Base-by-base conservation (phyloP, 2,113 vertebrate genomes). In the Tetraodon nigroviridis region DNA sequence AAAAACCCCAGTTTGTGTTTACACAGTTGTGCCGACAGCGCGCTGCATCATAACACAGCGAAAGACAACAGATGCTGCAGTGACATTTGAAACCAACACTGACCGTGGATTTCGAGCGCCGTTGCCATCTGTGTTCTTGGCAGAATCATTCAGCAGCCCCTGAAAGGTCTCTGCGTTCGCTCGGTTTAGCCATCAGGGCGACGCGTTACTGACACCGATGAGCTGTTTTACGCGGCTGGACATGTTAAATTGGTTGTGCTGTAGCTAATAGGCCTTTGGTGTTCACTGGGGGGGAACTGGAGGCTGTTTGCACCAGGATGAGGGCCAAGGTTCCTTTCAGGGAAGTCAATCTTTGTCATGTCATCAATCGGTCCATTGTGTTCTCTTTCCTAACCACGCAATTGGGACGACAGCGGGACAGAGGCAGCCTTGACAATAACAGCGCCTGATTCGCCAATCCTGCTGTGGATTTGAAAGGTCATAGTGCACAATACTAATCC, bases 171-270 rank as follows among this genome's bases (percentile, higher is more conserved):
- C 65, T 58, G 52, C 71, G 37, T 58, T 69, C 58, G 56, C 79
- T 80, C 64, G 48, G 81, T 81, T 76, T 69, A 77, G 67, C 62
- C 76, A 80, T 81, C 62, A 83, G 70, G 73, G 78, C 71, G 78
- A 75, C 70, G 37, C 75, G 67, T 82, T 85, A 85, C 82, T 63
- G 71, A 84, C 78, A 77, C 71, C 80, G 55, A 50, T 68, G 69
- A 73, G 73, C 71, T 64, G 22, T 79, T 81, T 86, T 69, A 71
- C 82, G 71, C 55, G 40, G 56, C 61, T 67, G 77, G 71, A 69
- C 71, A 61, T 77, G 78, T 79, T 77, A 67, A 82, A 80, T 86
- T 78, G 76, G 62, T 74, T 75, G 76, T 62, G 69, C 68, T 60
- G 55, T 48, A 66, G 80, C 73, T 82, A 85, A 80, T 69, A 69